These are phyloP conservation scores for Manis pentadactyla DNA, from an alignment of 2,797 vertebrate species.

Conservation along the genomic window DNA sequence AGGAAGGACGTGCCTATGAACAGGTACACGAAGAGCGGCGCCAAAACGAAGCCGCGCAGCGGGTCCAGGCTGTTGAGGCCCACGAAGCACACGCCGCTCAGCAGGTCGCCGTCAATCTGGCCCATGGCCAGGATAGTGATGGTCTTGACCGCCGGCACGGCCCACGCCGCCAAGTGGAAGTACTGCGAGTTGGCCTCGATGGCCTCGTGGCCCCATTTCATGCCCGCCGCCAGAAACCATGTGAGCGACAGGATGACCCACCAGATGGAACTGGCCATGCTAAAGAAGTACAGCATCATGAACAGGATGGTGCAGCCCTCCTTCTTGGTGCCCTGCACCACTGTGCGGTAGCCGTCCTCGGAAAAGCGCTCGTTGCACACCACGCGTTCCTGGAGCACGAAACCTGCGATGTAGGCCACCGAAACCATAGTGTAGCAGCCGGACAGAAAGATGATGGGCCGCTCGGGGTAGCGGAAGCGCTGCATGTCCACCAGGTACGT, in stretches of 20 bases:
- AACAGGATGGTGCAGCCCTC: conserved; percentile 99
- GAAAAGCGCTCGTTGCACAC: conserved; percentile 95
- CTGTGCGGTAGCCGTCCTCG: conserved; percentile 93
- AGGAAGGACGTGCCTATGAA: conserved; percentile 98
- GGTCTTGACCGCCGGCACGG: conserved; percentile 96
- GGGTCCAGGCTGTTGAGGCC: conserved; percentile 95
- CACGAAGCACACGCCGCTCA: conserved; percentile 97
- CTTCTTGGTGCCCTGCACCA: conserved; percentile 98
- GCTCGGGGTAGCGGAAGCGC: conserved; percentile 96
- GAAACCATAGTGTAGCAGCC: conserved; percentile 99
- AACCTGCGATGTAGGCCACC: conserved; percentile 95
- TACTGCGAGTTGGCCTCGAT: conserved; percentile 98
- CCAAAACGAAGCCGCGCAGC: conserved; percentile 95
- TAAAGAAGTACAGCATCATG: conserved; percentile 99
- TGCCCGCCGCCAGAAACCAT: conserved; percentile 98
- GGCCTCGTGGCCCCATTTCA: conserved; percentile 99
- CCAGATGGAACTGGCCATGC: conserved; percentile 99
- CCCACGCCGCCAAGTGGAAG: conserved; percentile 98
- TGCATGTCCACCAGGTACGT: conserved; percentile 99
- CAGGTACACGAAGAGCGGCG: conserved; percentile 97
- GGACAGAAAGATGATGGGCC: conserved; percentile 97
- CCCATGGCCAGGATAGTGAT: conserved; percentile 98
- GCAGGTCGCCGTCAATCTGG: conserved; percentile 96
- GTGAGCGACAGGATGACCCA: conserved; percentile 99
- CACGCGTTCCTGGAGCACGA: conserved; percentile 93